Evolutionary conservation across 2,888 invertebrate genomes (phyloP), one percentile per base, ranked within the genome.

Genomic region (Neria commutata): DNA sequence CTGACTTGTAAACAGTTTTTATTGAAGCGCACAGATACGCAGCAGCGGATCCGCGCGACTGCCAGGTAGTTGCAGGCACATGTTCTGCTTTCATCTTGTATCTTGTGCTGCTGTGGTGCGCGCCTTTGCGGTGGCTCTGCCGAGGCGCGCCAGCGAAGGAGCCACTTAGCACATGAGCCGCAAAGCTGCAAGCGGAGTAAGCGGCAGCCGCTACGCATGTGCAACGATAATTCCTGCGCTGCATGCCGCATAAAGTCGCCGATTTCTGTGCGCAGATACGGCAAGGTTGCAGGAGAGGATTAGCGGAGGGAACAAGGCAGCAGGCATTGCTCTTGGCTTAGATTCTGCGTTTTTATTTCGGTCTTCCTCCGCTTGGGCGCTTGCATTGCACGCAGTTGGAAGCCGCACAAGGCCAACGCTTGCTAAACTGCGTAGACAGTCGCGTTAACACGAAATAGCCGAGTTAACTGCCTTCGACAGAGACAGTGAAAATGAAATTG

Each of bases 401-500:
- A n/a, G n/a, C n/a, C n/a, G n/a, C n/a, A n/a, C n/a, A n/a, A n/a
- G n/a, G n/a, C 16, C 1, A n/a, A n/a, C 3, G 19, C 16, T 45
- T 45, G 16, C 17, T 48, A 29, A 48, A 47, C 23, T 47, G 47
- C 47, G 47, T 47, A 29, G 48, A 48, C 48, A 29, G 16, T 29
- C 23, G 14, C 24, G 21, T 23, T 19, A 34, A 19, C 34, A 23
- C 21, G 29, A 23, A 11, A 16, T 48, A 23, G 29, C 21, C 1
- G 16, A 37, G 42, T n/a, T 1, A 17, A 25, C 14, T 47, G 48
- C 48, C 48, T 21, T 33, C 14, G 42, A 42, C 40, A 25, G 6
- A 33, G 34, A 29, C 48, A 16, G 48, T 26, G 48, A 48, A 48
- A 48, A 48, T 48, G 29, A 48, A 48, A 48, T 48, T 48, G 48